Conservation (phyloP, 2,113 vertebrate species). For the Erythrocercus mccallii region DNA sequence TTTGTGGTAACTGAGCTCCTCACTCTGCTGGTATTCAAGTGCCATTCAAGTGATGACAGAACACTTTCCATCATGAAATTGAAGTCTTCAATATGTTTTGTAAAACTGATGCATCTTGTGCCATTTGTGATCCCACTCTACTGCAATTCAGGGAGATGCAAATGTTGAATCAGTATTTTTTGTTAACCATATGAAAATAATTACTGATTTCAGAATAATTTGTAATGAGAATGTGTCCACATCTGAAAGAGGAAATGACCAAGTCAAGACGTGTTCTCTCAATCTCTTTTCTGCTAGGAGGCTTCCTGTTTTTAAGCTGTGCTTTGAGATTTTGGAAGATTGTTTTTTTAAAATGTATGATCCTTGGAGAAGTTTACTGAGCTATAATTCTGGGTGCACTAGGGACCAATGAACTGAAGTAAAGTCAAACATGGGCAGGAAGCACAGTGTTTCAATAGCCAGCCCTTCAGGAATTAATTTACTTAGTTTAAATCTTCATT, state of each 20-base stretch:
- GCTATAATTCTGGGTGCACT: constrained; percentile 38
- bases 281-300: not conserved
- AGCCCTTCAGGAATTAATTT: not conserved
- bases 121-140: constrained; percentile 44
- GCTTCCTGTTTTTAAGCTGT: not conserved
- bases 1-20: not conserved
- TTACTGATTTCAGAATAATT: constrained; percentile 35
- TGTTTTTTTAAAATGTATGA: not conserved
- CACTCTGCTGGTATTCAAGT: not conserved
- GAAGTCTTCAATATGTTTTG: constrained; percentile 51
- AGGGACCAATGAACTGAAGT: constrained; percentile 48
- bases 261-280: not conserved
- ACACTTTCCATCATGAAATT: constrained; percentile 2
- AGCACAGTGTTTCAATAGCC: constrained; percentile 9
- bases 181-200: constrained; percentile 41
- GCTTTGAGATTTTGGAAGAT: not conserved
- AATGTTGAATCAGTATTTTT: constrained; percentile 40
- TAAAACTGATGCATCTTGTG: constrained; percentile 21
- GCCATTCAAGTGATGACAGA: constrained; percentile 45
- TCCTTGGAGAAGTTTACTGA: constrained; percentile 45
- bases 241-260: constrained; percentile 10
- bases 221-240: not conserved
- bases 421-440: constrained; percentile 13
- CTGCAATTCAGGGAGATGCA: constrained; percentile 28
- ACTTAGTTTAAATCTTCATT: not conserved